Percentiles rank a stretch among this genome's conserved stretches.
phyloP scores from a whole-genome alignment of 2,888 invertebrate species.

The Drosophila rubida region DNA sequence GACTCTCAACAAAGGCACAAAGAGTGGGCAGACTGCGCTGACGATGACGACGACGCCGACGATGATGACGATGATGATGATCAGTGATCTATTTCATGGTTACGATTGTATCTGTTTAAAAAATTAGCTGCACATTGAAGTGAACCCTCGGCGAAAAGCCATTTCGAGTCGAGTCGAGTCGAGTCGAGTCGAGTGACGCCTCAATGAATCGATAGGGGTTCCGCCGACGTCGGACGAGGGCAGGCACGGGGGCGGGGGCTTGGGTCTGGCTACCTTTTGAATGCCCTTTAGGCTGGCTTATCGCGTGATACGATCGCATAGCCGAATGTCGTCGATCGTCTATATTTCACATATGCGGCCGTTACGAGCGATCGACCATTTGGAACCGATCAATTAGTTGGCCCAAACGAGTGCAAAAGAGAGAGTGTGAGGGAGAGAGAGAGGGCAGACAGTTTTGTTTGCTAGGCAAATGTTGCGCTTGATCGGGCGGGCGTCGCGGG shows the following conservation, averaged over 20 bases:
- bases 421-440: neutral
- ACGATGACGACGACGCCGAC: neutral
- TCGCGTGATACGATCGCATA: constrained; percentile 84
- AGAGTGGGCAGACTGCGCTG: constrained; percentile 5
- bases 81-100: constrained; percentile 40
- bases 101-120: constrained; percentile 32
- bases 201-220: constrained; percentile 46
- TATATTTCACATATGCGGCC: constrained; percentile 62
- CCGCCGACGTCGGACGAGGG: neutral
- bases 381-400: constrained; percentile 85
- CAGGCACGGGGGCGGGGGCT: neutral
- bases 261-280: constrained; percentile 37
- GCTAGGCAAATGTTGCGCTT: constrained; percentile 61
- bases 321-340: constrained; percentile 75
- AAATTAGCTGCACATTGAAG: constrained; percentile 32
- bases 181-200: constrained; percentile 51
- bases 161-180: constrained; percentile 38
- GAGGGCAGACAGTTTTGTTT: neutral
- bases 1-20: neutral
- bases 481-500: constrained; percentile 39
- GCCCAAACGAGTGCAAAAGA: constrained; percentile 34
- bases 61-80: constrained; percentile 8
- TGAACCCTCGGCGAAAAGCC: constrained; percentile 18
- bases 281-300: constrained; percentile 64
- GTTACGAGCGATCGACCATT: constrained; percentile 83